These are phyloP conservation scores for Araneus ventricosus DNA, from an alignment of 1,140 invertebrate genomes.

Conservation along the genomic window DNA sequence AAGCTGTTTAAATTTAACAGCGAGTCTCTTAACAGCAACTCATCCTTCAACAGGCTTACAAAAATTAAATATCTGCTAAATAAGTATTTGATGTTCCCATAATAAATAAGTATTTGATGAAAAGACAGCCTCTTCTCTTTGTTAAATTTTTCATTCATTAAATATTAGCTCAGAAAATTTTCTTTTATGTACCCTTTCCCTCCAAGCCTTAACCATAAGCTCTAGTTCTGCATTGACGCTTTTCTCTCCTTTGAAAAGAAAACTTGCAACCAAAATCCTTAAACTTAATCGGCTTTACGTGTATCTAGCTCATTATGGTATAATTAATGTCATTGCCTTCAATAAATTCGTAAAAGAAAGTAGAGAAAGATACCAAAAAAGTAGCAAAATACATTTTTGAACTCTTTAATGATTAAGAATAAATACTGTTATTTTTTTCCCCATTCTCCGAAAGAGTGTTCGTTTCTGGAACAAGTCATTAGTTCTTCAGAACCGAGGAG, in stretches of 20 bases:
- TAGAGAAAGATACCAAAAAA: background rate
- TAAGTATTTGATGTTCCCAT: background rate
- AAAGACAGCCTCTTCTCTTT: background rate
- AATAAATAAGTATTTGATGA: too few relatives aligned
- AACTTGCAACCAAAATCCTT: slow-evolving; percentile 23
- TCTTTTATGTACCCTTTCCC: background rate
- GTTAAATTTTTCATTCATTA: background rate
- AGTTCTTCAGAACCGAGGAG: background rate
- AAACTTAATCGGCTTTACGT: slow-evolving; percentile 55
- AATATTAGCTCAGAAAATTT: background rate
- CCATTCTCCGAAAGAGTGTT: background rate
- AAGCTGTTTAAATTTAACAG: too few relatives aligned
- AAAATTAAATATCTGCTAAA: background rate
- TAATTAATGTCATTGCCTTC: slow-evolving; percentile 60
- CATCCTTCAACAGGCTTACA: too few relatives aligned
- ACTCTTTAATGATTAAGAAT: slow-evolving; percentile 40
- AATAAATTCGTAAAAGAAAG: slow-evolving; percentile 13
- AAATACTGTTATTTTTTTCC: background rate
- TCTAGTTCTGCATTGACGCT: background rate
- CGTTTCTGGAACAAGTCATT: background rate
- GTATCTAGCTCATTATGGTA: slow-evolving; percentile 56
- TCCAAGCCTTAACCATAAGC: background rate
- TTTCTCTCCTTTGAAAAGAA: background rate
- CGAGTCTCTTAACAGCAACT: too few relatives aligned
- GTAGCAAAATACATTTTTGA: slow-evolving; percentile 6